phyloP scores from a whole-genome alignment of 1,140 invertebrate species.

The Drosophila kikkawai region DNA sequence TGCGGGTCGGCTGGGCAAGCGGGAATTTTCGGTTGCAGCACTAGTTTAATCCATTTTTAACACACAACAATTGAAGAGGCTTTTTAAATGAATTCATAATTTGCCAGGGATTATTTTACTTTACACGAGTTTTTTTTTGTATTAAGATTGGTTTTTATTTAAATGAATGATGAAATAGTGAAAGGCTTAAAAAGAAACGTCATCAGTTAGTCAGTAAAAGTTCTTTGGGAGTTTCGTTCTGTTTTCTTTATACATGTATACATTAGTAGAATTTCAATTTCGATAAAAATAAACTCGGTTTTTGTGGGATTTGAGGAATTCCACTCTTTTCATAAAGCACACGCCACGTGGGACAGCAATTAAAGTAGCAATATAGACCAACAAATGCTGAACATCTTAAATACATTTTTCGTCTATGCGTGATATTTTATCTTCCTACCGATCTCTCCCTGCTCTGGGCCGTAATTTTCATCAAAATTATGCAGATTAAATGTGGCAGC shows the following conservation, averaged over 20 bases:
- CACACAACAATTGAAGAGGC: background rate
- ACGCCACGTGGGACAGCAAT: constrained; percentile 30
- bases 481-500: constrained; percentile 80
- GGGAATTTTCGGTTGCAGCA: background rate
- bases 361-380: constrained; percentile 8
- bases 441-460: background rate
- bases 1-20: background rate
- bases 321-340: constrained; percentile 29
- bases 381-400: background rate
- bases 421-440: constrained; percentile 4
- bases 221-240: too few species aligned
- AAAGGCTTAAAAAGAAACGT: background rate
- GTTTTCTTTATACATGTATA: background rate
- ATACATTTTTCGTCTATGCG: constrained; percentile 11
- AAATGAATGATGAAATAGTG: background rate
- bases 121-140: background rate
- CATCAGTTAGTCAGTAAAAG: background rate
- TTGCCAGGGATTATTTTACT: background rate
- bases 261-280: background rate
- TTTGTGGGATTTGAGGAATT: background rate
- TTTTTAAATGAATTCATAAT: background rate
- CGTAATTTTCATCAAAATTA: constrained; percentile 75
- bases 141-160: background rate
- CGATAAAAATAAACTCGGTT: background rate
- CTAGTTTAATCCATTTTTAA: constrained; percentile 26